A percentile compares a stretch with the other conserved stretches of the same genome.
phyloP scores from a whole-genome alignment of 2,113 vertebrate genomes.

The Muntiacus muntjak region DNA sequence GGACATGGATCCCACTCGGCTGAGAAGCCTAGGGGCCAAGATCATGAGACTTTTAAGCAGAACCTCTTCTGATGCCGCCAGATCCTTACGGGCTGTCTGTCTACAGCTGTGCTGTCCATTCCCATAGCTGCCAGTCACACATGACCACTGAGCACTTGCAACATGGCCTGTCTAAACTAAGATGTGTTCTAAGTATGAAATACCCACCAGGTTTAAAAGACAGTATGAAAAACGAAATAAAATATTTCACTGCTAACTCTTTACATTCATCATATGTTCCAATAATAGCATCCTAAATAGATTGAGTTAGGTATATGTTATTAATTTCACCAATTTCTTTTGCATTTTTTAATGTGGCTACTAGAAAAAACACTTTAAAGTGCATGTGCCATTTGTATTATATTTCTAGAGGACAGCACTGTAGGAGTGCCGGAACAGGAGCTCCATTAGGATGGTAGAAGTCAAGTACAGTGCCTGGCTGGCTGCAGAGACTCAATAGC shows the following conservation, averaged over 20 bases:
- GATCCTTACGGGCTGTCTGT: neutral
- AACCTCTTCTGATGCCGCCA: neutral
- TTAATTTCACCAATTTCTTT: neutral
- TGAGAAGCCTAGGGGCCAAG: neutral
- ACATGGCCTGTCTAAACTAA: neutral
- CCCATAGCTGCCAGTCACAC: neutral
- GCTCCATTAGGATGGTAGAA: neutral
- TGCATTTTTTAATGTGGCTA: neutral
- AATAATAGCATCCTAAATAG: neutral
- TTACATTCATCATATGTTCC: neutral
- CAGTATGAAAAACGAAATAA: neutral
- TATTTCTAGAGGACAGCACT: neutral
- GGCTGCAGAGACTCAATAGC: neutral
- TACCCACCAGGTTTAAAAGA: neutral
- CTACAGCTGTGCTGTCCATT: neutral
- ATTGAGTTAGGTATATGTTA: neutral
- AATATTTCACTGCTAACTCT: neutral
- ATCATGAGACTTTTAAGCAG: neutral
- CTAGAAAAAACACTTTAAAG: neutral
- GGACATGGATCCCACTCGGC: neutral
- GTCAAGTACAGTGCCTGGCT: neutral
- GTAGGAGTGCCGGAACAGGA: neutral
- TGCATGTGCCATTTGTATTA: accelerated
- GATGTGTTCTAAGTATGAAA: neutral
- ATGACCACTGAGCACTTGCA: neutral